Evolutionary conservation across 2,797 vertebrate species (phyloP).

Genomic region (Aulostomus chinensis): DNA sequence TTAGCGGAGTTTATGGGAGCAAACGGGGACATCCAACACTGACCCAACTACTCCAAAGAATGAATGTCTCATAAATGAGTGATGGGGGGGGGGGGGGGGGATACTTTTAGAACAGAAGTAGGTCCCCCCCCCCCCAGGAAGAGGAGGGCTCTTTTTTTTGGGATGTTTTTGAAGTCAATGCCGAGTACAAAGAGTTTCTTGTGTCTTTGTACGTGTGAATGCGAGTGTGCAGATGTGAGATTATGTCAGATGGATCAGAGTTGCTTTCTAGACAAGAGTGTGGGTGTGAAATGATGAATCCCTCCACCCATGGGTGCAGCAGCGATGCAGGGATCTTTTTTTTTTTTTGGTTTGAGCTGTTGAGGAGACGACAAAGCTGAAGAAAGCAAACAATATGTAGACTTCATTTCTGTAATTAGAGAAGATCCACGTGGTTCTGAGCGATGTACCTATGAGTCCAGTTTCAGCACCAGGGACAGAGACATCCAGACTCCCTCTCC

Average conservation of each 20-base stretch:
- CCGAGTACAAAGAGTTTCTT: conserved; percentile 4
- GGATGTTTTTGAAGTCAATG: background rate
- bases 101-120: conserved; percentile 26
- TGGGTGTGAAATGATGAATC: conserved; percentile 41
- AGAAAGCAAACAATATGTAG: no score
- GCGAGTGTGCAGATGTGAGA: conserved; percentile 13
- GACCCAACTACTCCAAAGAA: conserved; percentile 2
- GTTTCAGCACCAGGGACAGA: background rate
- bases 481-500: no score
- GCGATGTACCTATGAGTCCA: no score
- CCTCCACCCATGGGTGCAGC: conserved; percentile 6
- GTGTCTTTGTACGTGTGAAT: conserved; percentile 13
- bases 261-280: background rate
- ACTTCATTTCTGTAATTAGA: no score
- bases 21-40: no score
- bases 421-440: no score
- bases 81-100: background rate
- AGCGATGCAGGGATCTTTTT: background rate
- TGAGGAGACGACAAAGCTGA: no score
- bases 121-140: no score
- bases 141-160: conserved; percentile 1
- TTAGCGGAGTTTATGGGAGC: conserved; percentile 6
- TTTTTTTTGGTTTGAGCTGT: no score
- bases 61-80: conserved; percentile 36
- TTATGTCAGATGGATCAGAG: conserved; percentile 10